These are phyloP conservation scores for Scrobipalpa atriplicella DNA, from an alignment of 2,888 invertebrate species.

Conservation along the genomic window DNA sequence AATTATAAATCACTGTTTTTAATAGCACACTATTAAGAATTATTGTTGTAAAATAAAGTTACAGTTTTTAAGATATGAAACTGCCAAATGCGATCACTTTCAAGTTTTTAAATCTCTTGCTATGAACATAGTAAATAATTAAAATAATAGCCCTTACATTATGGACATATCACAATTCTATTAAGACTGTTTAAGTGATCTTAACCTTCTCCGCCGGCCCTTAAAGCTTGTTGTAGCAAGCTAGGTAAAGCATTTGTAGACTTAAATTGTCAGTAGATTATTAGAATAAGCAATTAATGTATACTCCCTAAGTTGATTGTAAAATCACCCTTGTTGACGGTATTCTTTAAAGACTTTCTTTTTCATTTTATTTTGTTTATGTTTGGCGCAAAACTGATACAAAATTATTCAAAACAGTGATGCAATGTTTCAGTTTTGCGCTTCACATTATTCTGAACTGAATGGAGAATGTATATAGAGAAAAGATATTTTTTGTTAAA, in stretches of 20 bases:
- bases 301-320: slow-evolving; percentile 54
- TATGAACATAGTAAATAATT: background rate
- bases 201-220: slow-evolving; percentile 24
- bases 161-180: slow-evolving; percentile 25
- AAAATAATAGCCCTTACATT: background rate
- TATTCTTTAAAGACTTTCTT: slow-evolving; percentile 50
- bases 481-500: slow-evolving; percentile 73
- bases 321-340: slow-evolving; percentile 53
- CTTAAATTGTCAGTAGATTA: slow-evolving; percentile 71
- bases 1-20: background rate
- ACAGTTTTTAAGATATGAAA: background rate
- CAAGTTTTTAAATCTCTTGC: background rate
- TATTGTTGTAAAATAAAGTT: background rate
- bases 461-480: slow-evolving; percentile 67
- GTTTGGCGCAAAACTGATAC: slow-evolving; percentile 27
- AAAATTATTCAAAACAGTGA: background rate
- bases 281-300: slow-evolving; percentile 45
- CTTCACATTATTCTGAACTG: slow-evolving; percentile 40
- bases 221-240: slow-evolving; percentile 76
- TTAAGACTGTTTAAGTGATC: slow-evolving; percentile 20
- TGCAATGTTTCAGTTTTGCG: slow-evolving; percentile 39
- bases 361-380: slow-evolving; percentile 38
- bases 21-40: background rate
- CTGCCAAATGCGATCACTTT: background rate
- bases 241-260: slow-evolving; percentile 81